Conservation (phyloP, 2,113 vertebrate genomes). For the Turdus rufiventris region DNA sequence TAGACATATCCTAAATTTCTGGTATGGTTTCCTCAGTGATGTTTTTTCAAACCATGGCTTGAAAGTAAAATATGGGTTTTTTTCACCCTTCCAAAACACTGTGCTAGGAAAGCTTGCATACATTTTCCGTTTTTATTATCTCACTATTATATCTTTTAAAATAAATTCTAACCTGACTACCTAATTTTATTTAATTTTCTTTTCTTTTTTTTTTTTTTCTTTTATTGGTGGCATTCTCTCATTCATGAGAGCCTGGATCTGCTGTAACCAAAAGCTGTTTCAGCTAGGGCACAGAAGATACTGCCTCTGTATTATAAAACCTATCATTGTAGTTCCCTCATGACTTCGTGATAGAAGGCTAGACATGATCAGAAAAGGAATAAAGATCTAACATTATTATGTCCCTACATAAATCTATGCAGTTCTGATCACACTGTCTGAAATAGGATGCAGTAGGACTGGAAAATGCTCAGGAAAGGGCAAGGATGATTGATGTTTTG, state of each 20-base stretch:
- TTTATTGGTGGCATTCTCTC: background rate
- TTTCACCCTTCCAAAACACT: background rate
- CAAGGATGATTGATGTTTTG: background rate
- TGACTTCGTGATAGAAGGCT: background rate
- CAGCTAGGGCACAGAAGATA: background rate
- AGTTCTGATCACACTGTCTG: background rate
- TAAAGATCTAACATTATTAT: background rate
- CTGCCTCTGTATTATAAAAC: background rate
- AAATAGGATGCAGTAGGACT: background rate
- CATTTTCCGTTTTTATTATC: background rate
- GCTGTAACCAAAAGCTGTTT: background rate
- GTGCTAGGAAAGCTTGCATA: background rate
- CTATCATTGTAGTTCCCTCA: background rate
- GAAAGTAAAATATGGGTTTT: background rate
- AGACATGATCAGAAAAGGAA: background rate
- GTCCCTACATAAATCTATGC: background rate
- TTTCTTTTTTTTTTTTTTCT: background rate
- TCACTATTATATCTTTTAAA: background rate
- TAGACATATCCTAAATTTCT: constrained; percentile 20
- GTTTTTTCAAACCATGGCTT: background rate
- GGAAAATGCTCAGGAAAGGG: background rate
- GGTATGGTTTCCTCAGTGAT: background rate
- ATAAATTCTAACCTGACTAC: background rate
- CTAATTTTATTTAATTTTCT: background rate
- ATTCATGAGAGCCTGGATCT: background rate